Conservation (phyloP, 92 coral and sea anemone genomes). For the Parazoanthus darwini region DNA sequence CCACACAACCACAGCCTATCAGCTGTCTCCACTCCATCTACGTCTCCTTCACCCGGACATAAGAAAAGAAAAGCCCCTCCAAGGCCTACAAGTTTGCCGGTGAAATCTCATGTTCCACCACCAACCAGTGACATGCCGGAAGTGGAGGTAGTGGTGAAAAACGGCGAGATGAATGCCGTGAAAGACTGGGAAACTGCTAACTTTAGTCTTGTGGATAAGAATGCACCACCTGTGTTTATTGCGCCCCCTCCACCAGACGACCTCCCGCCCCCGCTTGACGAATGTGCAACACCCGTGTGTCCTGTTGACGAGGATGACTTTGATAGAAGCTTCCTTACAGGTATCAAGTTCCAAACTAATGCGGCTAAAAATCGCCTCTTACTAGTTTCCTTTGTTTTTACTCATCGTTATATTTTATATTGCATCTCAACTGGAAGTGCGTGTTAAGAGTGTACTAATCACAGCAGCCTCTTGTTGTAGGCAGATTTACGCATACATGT, state of each 20-base stretch:
- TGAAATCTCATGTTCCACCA: neutral
- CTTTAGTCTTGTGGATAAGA: slow-evolving; percentile 22
- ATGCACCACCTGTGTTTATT: slow-evolving; percentile 69
- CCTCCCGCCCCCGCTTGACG: slow-evolving; percentile 94
- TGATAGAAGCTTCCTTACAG: slow-evolving; percentile 8
- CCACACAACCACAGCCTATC: neutral
- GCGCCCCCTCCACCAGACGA: slow-evolving; percentile 98
- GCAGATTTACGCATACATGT: too few species aligned
- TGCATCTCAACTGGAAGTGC: too few species aligned
- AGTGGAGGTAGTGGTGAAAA: neutral
- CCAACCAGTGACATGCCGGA: neutral
- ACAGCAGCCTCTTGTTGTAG: too few species aligned
- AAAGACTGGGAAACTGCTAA: neutral
- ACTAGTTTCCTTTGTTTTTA: too few species aligned
- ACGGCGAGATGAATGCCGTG: neutral
- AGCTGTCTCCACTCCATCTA: neutral
- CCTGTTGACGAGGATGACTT: slow-evolving; percentile 87
- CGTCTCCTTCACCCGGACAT: slow-evolving; percentile 10
- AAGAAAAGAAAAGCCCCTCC: slow-evolving; percentile 41
- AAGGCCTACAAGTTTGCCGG: slow-evolving; percentile 31
- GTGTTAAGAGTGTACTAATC: too few species aligned
- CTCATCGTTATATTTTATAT: too few species aligned
- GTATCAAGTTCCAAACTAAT: neutral
- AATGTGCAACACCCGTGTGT: slow-evolving; percentile 92
- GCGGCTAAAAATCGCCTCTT: too few species aligned